Base-by-base conservation (phyloP, 2,113 vertebrate species). In the Parotia lawesii region DNA sequence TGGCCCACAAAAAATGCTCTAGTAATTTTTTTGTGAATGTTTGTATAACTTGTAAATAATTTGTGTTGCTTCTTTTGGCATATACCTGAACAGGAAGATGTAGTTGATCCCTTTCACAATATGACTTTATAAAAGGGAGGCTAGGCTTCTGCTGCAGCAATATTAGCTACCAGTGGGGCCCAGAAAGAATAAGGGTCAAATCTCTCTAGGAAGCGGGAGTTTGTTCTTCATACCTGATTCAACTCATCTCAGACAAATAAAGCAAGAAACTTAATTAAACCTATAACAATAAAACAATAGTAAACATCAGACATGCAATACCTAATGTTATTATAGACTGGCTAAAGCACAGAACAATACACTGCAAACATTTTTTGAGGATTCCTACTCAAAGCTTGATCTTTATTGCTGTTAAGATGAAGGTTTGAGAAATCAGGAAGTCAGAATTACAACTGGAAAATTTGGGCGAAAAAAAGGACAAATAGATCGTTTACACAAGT, bases 401-500 rank as follows among this genome's bases (percentile, higher is more conserved):
- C 21, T 70, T 77, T 81, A 35, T 66, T 60, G 22, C 19, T 48
- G 9, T 54, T 65, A 48, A 57, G 12, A 24, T 51, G 62, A 61
- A 76, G 33, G 8, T 29, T 23, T 93, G 42, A 85, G 50, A 93
- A 93, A 71, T 67, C n/a, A 42, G 28, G 13, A 85, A 73, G 29
- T 45, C 54, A 51, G 44, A 91, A 87, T 64, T 94, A 48, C 18
- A 74, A 10, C 6, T 83, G 44, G 58, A 66, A 79, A 92, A 77
- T 61, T 15, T 37, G 2, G 8, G 4, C 9, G 8, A 0, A 2
- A 7, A 4, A 56, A 50, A 14, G 13, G 23, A 4, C 37, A 67
- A 51, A 48, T 66, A 11, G 10, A 24, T 71, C 0, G 76, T 74
- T 83, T 42, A 61, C 1, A 10, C 18, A 79, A 90, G 37, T 45